Conservation (phyloP, 2,797 vertebrate species). For the Todus mexicanus region DNA sequence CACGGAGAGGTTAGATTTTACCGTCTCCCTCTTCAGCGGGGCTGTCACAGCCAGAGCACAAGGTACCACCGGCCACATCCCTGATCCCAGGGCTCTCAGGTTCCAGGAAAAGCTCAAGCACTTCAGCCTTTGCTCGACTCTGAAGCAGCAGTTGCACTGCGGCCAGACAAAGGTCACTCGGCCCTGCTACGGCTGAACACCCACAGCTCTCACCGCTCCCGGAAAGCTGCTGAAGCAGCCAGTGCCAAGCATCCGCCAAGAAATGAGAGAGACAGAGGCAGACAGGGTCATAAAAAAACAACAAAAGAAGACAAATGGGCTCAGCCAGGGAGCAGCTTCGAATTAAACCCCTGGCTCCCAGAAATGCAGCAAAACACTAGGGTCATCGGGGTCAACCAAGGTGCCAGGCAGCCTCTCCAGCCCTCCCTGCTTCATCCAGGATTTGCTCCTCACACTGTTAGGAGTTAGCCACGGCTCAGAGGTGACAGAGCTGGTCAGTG, state of each 20-base stretch:
- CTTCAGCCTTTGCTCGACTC: not conserved
- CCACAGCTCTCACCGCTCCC: not conserved
- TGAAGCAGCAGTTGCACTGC: not conserved
- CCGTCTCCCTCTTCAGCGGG: not conserved
- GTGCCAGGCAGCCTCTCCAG: not conserved
- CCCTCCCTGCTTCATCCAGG: not conserved
- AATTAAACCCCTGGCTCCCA: not conserved
- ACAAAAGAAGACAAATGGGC: not conserved
- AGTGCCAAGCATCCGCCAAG: not conserved
- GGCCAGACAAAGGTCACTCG: not conserved
- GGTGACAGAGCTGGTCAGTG: not conserved
- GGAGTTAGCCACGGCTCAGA: not conserved
- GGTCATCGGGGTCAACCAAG: not conserved
- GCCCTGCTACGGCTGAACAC: not conserved
- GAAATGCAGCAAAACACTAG: not conserved
- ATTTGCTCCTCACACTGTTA: not conserved
- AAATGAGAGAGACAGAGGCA: not conserved
- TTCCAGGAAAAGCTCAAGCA: not conserved
- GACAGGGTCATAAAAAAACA: not conserved
- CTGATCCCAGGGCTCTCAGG: fast-evolving
- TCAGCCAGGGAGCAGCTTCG: not conserved
- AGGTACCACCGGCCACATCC: not conserved
- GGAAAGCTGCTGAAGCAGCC: not conserved
- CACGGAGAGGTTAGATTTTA: not conserved
- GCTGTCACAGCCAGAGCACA: not conserved